A percentile compares a stretch with the other conserved stretches of the same genome.
Evolutionary conservation across 2,113 vertebrate genomes (phyloP).

Genomic region (Pelecanoides urinatrix): DNA sequence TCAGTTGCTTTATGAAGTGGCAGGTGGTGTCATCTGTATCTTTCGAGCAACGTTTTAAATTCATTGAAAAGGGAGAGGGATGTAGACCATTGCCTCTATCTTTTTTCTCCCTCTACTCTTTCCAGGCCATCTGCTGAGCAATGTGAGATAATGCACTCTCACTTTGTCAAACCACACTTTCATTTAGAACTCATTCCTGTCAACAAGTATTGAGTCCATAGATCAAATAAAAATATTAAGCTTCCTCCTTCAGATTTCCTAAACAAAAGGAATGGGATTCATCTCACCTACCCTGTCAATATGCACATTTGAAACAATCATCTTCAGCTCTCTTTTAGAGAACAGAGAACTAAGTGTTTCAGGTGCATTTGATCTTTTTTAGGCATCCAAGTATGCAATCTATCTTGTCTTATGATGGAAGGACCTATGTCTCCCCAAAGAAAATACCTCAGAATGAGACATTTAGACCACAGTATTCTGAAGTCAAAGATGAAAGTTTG

Average conservation of each 20-base stretch:
- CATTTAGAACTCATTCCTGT: neutral
- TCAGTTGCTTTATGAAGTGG: neutral
- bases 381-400: neutral
- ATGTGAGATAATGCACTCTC: neutral
- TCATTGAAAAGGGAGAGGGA: neutral
- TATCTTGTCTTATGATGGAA: neutral
- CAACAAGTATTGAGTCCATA: neutral
- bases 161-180: neutral
- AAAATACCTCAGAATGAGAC: neutral
- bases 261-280: neutral
- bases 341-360: neutral
- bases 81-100: neutral
- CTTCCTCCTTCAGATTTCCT: neutral
- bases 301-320: neutral
- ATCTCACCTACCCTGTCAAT: neutral
- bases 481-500: neutral
- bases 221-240: neutral
- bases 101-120: neutral
- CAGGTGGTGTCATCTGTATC: neutral
- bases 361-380: neutral
- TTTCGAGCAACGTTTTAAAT: neutral
- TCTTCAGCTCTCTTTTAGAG: neutral
- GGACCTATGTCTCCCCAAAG: neutral
- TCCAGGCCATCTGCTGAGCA: neutral
- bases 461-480: neutral